Evolutionary conservation across 2,888 invertebrate species (phyloP), one percentile per base, ranked within the genome.

Genomic region (Drosophila anceps): DNA sequence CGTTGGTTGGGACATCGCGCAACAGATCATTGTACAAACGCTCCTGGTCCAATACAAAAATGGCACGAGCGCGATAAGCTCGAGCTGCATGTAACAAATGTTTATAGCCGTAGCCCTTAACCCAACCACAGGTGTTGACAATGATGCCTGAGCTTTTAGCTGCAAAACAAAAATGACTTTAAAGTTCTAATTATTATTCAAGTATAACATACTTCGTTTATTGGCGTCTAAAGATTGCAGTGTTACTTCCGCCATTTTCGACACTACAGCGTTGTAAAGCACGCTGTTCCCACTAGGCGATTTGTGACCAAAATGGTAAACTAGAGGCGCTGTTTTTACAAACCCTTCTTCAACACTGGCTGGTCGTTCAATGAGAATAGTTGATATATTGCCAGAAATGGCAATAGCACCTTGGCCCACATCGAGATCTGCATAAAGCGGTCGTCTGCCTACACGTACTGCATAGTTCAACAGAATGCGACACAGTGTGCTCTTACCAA

Each of bases 61-160:
- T 97, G 0, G 98, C 96, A 90, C 98, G 98, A 3, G 98, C 98
- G 94, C 98, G 98, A 93, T 99, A 99, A 0, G 97, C 96, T 86
- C 97, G 96, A 0, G 98, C 98, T 0, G 98, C 96, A 86, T 98
- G 97, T 4, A 97, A 95, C 13, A 99, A 92, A 62, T 97, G 95
- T 87, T 96, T 96, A 92, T 98, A 99, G 0, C 99, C 99, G 0
- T 95, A 96, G 0, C 96, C 97, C 93, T 98, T 98, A 2, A 99
- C 96, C 98, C 98, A 99, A 0, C 99, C 99, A 84, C 98, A 98
- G 0, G 99, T 99, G 93, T 99, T 99, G 78, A 99, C 98, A 39
- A 99, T 95, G 4, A 97, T 96, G 0, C 99, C 99, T 4, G 97
- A 97, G 39, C 95, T 94, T 89, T 96, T 95, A 0, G 96, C 97